Evolutionary conservation across 2,888 invertebrate genomes (phyloP), one percentile per base, ranked within the genome.

Genomic region (Pseudoips prasinana): DNA sequence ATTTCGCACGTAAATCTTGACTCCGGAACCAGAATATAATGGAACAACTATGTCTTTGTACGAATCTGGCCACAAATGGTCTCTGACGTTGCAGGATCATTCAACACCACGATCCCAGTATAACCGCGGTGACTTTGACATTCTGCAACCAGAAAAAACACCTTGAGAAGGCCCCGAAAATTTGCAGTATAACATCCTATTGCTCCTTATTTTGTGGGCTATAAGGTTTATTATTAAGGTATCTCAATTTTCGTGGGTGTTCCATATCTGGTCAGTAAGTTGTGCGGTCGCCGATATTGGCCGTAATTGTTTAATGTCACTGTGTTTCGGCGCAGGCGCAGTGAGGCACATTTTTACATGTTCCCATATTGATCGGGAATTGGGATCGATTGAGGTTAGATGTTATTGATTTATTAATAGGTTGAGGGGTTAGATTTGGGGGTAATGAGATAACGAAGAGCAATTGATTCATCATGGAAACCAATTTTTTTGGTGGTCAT

Each of bases 81-180:
- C 26, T 18, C 39, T 41, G 49, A 36, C 35, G 45, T 41, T 26
- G 36, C 47, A 43, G 50, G 54, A 58, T 47, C 46, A 52, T 51
- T 39, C 51, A 47, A 39, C 42, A 53, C 43, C 42, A 37, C 36
- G 33, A 19, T 43, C 43, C 39, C 39, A 46, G 28, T 27, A 64
- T 14, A 14, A 14, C 20, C 20, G 73, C 82, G 81, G 80, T 83
- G 72, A 82, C 83, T 84, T 82, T 83, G 76, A 77, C 75, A 73
- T 71, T 67, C 59, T 58, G 60, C 56, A 54, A 46, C 52, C 58
- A 40, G 39, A 14, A 29, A 49, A 39, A 34, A 45, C 50, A 38
- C 27, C 25, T 22, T 28, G 33, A 29, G 7, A 23, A 29, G 29
- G 29, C 14, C n/a, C 19, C 8, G 9, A 27, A 23, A 33, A n/a